Evolutionary conservation across 2,888 invertebrate species (phyloP), one percentile per base, ranked within the genome.

Genomic region (Cryptocephalus moraei): DNA sequence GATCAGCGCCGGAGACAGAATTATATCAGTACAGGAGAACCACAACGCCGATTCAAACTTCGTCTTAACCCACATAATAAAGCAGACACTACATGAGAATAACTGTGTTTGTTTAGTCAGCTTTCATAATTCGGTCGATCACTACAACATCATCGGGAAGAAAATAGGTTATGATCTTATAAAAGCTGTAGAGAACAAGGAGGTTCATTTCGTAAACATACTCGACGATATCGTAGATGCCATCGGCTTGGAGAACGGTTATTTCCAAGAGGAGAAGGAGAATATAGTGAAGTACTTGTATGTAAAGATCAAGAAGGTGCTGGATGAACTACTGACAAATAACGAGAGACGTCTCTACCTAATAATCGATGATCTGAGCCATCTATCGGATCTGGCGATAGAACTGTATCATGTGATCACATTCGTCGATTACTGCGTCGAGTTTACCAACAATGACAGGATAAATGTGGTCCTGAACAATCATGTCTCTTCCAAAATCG

Each of bases 131-230:
- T 79, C 82, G 1, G 72, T 83, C 42, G 75, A 77, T 45, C 87
- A 88, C 63, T 88, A 85, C 61, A 81, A 84, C 49, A 82, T 80
- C 68, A 77, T 86, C 33, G 84, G 85, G 10, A 78, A 83, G 61
- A 81, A 84, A 59, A 73, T 87, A 61, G 86, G 85, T 43, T 85
- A 82, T 61, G 85, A 85, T 64, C 68, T 86, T 33, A 74, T 76
- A 33, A 67, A 74, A 44, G 69, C 75, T 48, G 64, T 72, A 31
- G 71, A 71, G 41, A 65, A 71, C 11, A 75, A 74, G 41, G 68
- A 68, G n/a, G 68, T 78, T 1, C 69, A 66, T 32, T 66, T 75
- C 4, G 68, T 81, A 22, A 80, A 81, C 58, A 74, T 76, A 1
- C 65, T 80, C 47, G 73, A 71, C 53, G 71, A 72, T 36, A 65